Evolutionary conservation across 2,113 vertebrate genomes (phyloP), one percentile per base, ranked within the genome.

Genomic region (Nipponia nippon): DNA sequence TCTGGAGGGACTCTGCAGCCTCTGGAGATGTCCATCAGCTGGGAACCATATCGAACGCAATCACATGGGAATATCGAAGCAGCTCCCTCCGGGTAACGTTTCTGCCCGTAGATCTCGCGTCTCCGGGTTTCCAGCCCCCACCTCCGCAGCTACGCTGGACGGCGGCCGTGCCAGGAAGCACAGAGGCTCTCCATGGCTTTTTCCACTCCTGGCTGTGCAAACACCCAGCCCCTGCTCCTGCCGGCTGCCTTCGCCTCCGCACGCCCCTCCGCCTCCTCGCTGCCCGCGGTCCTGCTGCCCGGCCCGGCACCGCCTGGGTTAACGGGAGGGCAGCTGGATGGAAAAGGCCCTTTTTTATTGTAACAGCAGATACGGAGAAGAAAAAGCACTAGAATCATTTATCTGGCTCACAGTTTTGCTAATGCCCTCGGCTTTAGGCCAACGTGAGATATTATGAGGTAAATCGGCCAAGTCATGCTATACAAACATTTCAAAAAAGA

Each of bases 401-500:
- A 93, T 97, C 94, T 95, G 94, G 94, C 96, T 96, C 94, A 25
- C 61, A 79, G 94, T 59, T 95, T 87, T 5, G 5, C 78, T 96
- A 84, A 95, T 97, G 94, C 94, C 94, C 96, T 97, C 95, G 93
- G 96, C 95, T 95, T 34, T 67, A 79, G 95, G 96, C 96, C 96
- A 96, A 20, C 56, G 40, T 75, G 96, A 96, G 94, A 96, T 92
- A 95, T 91, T 95, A 93, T 46, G 94, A 97, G 94, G 94, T 91
- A 97, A 95, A 96, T 87, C 84, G 89, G 95, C 96, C 94, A 96
- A 97, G 95, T 91, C 89, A 47, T 87, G 87, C 96, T 97, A 79
- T 59, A 94, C 95, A 97, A 96, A 96, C 94, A 96, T 82, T 94
- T 95, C 94, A 91, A 32, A 76, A 91, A 90, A 96, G 95, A 95